Conservation (phyloP, 2,113 vertebrate species). For the Vidua macroura region DNA sequence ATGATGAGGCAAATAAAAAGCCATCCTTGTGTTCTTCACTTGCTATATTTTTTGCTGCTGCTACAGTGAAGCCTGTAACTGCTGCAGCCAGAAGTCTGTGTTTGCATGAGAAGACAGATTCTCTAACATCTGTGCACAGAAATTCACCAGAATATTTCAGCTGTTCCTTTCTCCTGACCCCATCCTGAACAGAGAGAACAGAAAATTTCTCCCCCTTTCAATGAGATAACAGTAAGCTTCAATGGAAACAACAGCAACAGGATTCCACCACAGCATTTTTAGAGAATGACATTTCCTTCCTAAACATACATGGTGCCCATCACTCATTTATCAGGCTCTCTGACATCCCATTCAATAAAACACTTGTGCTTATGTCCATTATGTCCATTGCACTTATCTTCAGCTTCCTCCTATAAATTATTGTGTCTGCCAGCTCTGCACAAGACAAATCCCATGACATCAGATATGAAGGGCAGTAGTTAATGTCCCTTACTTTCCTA, state of each 20-base stretch:
- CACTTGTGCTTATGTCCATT: not conserved
- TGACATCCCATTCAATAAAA: not conserved
- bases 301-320: fast-evolving
- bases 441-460: not conserved
- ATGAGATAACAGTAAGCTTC: not conserved
- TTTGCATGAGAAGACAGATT: not conserved
- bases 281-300: not conserved
- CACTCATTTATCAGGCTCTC: not conserved
- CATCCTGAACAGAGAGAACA: not conserved
- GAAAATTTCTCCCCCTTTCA: not conserved
- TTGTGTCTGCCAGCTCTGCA: not conserved
- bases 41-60: not conserved
- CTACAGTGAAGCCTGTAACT: not conserved
- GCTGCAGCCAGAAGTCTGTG: not conserved
- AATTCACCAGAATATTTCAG: not conserved
- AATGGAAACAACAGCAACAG: not conserved
- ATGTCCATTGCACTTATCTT: not conserved
- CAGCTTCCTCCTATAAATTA: not conserved
- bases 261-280: not conserved
- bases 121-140: not conserved
- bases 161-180: not conserved
- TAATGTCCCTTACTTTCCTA: not conserved
- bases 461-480: not conserved
- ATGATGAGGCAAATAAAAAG: not conserved
- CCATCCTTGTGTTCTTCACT: not conserved